These are phyloP conservation scores for Saccostrea echinata DNA, from an alignment of 1,140 invertebrate genomes.

Conservation along the genomic window DNA sequence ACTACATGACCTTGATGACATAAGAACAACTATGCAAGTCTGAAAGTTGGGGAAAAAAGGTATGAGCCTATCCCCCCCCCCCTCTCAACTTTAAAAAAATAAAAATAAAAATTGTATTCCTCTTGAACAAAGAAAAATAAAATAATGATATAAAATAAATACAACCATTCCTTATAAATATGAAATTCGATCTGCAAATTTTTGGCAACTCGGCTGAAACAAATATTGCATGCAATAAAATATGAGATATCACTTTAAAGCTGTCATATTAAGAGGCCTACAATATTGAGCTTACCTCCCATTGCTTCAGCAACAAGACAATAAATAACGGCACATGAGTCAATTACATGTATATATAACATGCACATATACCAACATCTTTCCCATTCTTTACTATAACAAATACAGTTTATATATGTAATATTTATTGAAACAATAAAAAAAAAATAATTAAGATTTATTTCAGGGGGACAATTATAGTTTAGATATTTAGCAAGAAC, in stretches of 20 bases:
- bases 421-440: too few relatives aligned
- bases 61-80: too few relatives aligned
- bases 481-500: too few relatives aligned
- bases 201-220: slow-evolving; percentile 22
- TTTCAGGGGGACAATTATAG: too few relatives aligned
- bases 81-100: too few relatives aligned
- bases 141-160: neutral
- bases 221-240: slow-evolving; percentile 22
- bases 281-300: slow-evolving; percentile 21
- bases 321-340: slow-evolving; percentile 33
- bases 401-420: neutral
- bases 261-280: neutral
- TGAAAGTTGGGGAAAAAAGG: neutral
- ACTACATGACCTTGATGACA: too few relatives aligned
- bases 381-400: neutral
- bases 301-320: slow-evolving; percentile 30
- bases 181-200: neutral
- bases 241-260: neutral
- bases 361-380: neutral
- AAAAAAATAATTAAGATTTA: too few relatives aligned
- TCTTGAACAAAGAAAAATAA: too few relatives aligned
- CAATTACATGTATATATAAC: slow-evolving; percentile 1
- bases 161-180: neutral
- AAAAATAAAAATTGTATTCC: too few relatives aligned
- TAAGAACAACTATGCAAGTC: neutral